Base-by-base conservation (phyloP, 2,888 invertebrate species). In the Drosophila greeni region DNA sequence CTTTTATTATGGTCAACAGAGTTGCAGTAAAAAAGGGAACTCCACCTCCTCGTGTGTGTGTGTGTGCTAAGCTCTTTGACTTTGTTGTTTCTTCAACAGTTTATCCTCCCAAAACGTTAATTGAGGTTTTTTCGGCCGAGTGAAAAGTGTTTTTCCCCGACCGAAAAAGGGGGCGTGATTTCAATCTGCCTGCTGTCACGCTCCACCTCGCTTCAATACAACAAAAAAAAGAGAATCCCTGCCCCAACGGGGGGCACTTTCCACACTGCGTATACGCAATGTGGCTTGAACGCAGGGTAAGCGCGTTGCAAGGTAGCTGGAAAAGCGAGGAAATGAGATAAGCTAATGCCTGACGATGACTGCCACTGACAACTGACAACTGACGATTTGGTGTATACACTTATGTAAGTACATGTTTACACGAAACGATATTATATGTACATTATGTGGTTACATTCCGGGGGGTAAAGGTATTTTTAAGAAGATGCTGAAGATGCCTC, bases 1-100 rank as follows among this genome's bases (percentile, higher is more conserved):
- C 20, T 47, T 45, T 66, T 65, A 69, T 81, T 65, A 73, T 66
- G 60, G 61, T 61, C 73, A 76, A 75, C 75, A 80, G 39, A 68
- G 77, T 80, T 66, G 60, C 75, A 43, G 31, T 29, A 48, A 61
- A 61, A 48, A 42, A 33, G 14, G 31, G 3, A 12, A 11, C 5
- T 14, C 6, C 33, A 3, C 12, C 23, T 26, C n/a, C 16, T 26
- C 39, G 14, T 12, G 24, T 40, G 24, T 12, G 24, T 40, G 24
- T 23, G 23, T 33, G 36, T 56, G 48, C 59, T 62, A 45, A 65
- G 73, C 66, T 57, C 47, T 58, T 81, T 73, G 58, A 56, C 61
- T 65, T 72, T 66, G 78, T 56, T 66, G 65, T 55, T 51, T 24
- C 49, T 49, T 49, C 65, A 47, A 65, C 68, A 68, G 78, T 34